These are phyloP conservation scores for Ailurus styani DNA, from an alignment of 2,113 vertebrate species.

Conservation along the genomic window DNA sequence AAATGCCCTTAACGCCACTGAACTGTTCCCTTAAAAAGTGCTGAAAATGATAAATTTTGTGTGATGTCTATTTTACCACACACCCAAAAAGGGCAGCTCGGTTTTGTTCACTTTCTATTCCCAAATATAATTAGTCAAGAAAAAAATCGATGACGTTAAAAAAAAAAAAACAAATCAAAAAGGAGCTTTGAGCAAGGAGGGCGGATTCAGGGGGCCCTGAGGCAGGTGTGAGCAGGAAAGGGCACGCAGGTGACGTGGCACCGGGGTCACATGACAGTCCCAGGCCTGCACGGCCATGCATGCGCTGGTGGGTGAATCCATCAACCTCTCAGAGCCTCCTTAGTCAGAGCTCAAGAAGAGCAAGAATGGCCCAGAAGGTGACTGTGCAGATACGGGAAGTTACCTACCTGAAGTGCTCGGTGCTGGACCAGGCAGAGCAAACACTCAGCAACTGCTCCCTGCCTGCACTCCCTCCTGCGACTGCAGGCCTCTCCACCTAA, in stretches of 20 bases:
- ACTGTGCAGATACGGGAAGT: neutral
- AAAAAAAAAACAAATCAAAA: no score
- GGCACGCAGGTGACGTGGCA: neutral
- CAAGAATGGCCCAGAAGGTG: neutral
- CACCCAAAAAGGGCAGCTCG: neutral
- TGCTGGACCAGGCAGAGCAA: no score
- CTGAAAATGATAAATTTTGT: neutral
- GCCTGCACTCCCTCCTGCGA: neutral
- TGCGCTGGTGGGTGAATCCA: fast-evolving
- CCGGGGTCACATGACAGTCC: neutral
- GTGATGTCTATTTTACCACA: neutral
- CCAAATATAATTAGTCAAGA: neutral
- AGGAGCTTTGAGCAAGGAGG: neutral
- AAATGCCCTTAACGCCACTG: neutral
- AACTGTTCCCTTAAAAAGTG: neutral
- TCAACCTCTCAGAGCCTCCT: neutral
- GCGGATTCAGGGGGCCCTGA: neutral
- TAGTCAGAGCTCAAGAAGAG: neutral
- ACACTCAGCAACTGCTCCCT: fast-evolving
- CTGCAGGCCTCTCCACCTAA: neutral
- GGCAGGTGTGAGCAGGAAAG: neutral
- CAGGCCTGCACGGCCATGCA: neutral
- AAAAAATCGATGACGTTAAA: neutral
- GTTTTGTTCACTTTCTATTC: neutral
- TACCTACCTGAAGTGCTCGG: fast-evolving